A percentile compares a stretch with the other conserved stretches of the same genome.
Evolutionary conservation across 2,113 vertebrate species (phyloP).

Genomic region (Vulpes lagopus): DNA sequence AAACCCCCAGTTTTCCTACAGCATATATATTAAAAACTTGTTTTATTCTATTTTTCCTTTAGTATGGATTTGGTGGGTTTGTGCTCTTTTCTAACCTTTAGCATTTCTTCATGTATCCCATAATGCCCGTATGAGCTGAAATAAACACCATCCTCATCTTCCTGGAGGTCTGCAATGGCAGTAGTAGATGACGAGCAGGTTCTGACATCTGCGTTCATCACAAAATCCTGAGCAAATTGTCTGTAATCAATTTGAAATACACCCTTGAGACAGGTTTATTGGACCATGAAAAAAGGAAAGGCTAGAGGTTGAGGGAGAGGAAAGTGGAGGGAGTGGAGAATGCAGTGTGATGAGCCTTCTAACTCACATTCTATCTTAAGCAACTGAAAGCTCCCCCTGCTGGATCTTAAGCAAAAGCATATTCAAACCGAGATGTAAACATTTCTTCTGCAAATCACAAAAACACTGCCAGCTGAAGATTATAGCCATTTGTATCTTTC

Average conservation of each 20-base stretch:
- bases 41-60: slow-evolving; percentile 37
- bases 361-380: slow-evolving; percentile 43
- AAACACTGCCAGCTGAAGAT: not conserved
- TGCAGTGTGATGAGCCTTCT: slow-evolving; percentile 23
- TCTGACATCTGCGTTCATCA: slow-evolving; percentile 91
- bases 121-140: slow-evolving; percentile 98
- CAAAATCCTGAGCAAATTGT: slow-evolving; percentile 93
- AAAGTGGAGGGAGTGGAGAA: not conserved
- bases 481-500: not conserved
- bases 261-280: slow-evolving; percentile 87
- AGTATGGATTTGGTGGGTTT: not conserved
- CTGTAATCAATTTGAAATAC: slow-evolving; percentile 91
- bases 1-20: slow-evolving; percentile 78
- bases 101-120: slow-evolving; percentile 98
- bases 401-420: slow-evolving; percentile 78
- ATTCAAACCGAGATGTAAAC: not conserved
- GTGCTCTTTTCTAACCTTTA: slow-evolving; percentile 93
- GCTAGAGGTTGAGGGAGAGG: not conserved
- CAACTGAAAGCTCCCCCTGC: slow-evolving; percentile 89
- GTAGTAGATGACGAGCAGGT: slow-evolving; percentile 80
- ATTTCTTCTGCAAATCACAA: not conserved
- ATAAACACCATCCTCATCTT: slow-evolving; percentile 96
- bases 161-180: slow-evolving; percentile 90
- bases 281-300: slow-evolving; percentile 82
- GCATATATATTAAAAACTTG: slow-evolving; percentile 62